phyloP scores from a whole-genome alignment of 2,888 invertebrate genomes.

The Cryptocephalus primarius region DNA sequence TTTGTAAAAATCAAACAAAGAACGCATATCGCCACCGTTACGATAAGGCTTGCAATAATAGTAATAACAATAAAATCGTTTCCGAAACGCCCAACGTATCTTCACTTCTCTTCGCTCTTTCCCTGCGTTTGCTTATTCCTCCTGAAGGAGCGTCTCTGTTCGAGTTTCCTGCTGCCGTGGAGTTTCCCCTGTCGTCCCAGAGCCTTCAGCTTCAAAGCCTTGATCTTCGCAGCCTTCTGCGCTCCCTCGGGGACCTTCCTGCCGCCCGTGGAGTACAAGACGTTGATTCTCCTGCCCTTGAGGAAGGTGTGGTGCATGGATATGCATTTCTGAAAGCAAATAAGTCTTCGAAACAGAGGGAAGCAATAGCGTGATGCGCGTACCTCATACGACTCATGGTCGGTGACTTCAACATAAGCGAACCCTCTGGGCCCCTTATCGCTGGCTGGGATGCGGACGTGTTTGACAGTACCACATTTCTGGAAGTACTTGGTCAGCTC shows the following conservation, averaged over 20 bases:
- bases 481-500: constrained; percentile 38
- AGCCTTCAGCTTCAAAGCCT: constrained; percentile 37
- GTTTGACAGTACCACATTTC: constrained; percentile 31
- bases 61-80: too few relatives aligned
- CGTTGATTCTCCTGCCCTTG: constrained; percentile 35
- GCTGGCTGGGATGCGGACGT: constrained; percentile 34
- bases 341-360: not conserved
- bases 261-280: constrained; percentile 34
- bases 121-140: constrained; percentile 16
- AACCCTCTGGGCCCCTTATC: constrained; percentile 35
- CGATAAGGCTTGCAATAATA: too few relatives aligned
- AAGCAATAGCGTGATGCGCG: not conserved
- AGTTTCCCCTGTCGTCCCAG: constrained; percentile 35
- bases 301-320: constrained; percentile 35
- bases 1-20: too few relatives aligned
- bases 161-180: constrained; percentile 29
- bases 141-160: constrained; percentile 27
- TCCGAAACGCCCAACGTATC: too few relatives aligned
- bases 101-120: too few relatives aligned
- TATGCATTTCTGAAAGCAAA: constrained; percentile 36
- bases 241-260: constrained; percentile 29
- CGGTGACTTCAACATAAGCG: constrained; percentile 36
- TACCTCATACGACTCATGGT: constrained; percentile 37
- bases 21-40: too few relatives aligned
- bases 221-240: constrained; percentile 30